Percentiles rank a stretch among this genome's conserved stretches.
Conservation (phyloP, 2,797 vertebrate species). For the Australoheros facetus region DNA sequence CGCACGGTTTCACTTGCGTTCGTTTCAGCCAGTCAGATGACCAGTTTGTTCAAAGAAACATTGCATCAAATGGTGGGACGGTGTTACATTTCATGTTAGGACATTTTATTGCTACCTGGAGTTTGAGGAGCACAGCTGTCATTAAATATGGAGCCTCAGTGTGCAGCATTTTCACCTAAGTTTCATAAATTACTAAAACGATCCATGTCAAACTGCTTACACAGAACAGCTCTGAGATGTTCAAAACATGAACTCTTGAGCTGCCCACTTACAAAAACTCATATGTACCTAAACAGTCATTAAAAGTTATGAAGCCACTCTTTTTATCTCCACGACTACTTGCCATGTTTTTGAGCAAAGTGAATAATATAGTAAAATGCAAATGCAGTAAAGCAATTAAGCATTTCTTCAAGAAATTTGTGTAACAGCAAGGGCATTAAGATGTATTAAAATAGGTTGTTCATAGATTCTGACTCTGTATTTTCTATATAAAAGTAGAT, state of each 20-base stretch:
- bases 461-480: background rate
- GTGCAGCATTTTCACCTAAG: background rate
- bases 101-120: background rate
- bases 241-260: slow-evolving; percentile 24
- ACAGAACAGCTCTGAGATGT: background rate
- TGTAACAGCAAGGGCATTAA: background rate
- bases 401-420: background rate
- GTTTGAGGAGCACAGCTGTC: background rate
- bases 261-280: slow-evolving; percentile 1
- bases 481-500: background rate
- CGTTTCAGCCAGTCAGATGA: background rate
- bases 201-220: background rate
- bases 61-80: background rate
- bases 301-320: background rate
- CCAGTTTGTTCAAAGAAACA: background rate
- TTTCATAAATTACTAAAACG: background rate
- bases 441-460: background rate
- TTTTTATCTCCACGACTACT: background rate
- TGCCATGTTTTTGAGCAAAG: background rate
- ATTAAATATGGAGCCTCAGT: background rate
- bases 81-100: background rate
- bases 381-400: background rate
- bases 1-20: background rate
- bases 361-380: background rate
- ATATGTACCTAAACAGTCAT: background rate